Conservation (phyloP, 2,888 invertebrate genomes). For the Drosophila melanosoma region DNA sequence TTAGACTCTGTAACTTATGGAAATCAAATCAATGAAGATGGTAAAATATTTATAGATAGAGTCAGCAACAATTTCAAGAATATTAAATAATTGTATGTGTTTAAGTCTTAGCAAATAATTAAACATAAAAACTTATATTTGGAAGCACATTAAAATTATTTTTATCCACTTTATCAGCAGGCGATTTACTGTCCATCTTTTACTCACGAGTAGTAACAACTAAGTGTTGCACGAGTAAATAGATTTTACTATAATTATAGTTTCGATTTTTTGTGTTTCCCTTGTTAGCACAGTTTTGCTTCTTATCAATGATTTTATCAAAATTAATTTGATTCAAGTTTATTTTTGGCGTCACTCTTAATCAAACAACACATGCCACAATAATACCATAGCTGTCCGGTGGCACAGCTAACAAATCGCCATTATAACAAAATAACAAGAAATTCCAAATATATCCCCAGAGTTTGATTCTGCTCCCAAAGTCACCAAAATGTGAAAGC, state of each 20-base stretch:
- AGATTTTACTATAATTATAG: not conserved
- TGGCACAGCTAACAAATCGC: conserved; percentile 8
- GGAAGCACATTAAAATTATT: conserved; percentile 14
- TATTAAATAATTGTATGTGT: not conserved
- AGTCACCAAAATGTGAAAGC: conserved; percentile 23
- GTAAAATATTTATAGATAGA: not conserved
- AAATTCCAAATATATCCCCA: conserved; percentile 2
- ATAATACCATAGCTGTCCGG: not conserved
- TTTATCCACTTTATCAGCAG: conserved; percentile 4
- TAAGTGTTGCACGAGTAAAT: conserved; percentile 1
- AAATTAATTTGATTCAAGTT: conserved; percentile 14
- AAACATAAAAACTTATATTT: not conserved
- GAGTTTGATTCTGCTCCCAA: not conserved
- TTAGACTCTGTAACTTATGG: conserved; percentile 30
- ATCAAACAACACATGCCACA: conserved; percentile 3
- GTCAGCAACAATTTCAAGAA: not conserved
- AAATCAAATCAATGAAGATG: not conserved
- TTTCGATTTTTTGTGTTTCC: not conserved
- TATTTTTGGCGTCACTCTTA: conserved; percentile 1
- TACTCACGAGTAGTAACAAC: not conserved
- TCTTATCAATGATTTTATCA: conserved; percentile 17
- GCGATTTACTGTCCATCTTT: conserved; percentile 3
- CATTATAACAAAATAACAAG: conserved; percentile 21
- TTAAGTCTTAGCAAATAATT: no score
- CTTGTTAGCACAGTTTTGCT: not conserved